Conservation (phyloP, 2,888 invertebrate species). For the Drosophila crucigera region DNA sequence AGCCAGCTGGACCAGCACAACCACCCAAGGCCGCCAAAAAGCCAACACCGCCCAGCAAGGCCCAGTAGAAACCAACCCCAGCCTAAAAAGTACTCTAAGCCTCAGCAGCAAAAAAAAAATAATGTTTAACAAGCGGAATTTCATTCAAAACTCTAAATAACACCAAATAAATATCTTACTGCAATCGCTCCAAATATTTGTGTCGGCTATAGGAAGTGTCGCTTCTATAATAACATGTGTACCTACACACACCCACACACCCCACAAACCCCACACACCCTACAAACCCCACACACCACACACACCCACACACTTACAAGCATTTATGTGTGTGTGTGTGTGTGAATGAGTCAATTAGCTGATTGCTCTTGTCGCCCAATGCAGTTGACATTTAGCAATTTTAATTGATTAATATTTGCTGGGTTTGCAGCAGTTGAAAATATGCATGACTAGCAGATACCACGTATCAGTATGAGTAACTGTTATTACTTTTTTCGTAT, state of each 20-base stretch:
- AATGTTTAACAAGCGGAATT: constrained; percentile 71
- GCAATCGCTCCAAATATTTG: constrained; percentile 48
- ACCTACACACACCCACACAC: not conserved
- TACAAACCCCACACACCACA: not conserved
- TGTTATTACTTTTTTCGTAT: not conserved
- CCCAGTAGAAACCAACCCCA: constrained; percentile 60
- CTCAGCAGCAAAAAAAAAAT: constrained; percentile 19
- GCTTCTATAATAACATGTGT: constrained; percentile 3
- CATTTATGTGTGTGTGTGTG: not conserved
- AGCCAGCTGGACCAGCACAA: constrained; percentile 42
- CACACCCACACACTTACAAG: not conserved
- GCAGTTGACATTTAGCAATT: constrained; percentile 16
- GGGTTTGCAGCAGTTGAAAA: not conserved
- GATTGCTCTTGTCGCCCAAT: constrained; percentile 38
- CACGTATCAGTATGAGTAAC: not conserved
- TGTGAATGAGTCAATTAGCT: constrained; percentile 44
- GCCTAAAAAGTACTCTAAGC: constrained; percentile 32
- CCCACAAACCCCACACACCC: not conserved
- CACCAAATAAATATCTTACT: constrained; percentile 69
- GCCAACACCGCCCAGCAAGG: constrained; percentile 62
- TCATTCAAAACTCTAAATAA: constrained; percentile 70
- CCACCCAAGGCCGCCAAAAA: constrained; percentile 61
- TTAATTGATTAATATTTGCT: constrained; percentile 39
- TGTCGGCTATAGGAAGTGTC: constrained; percentile 2
- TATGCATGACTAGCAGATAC: constrained; percentile 11